Conservation (phyloP, 2,113 vertebrate genomes). For the Archilochus colubris region DNA sequence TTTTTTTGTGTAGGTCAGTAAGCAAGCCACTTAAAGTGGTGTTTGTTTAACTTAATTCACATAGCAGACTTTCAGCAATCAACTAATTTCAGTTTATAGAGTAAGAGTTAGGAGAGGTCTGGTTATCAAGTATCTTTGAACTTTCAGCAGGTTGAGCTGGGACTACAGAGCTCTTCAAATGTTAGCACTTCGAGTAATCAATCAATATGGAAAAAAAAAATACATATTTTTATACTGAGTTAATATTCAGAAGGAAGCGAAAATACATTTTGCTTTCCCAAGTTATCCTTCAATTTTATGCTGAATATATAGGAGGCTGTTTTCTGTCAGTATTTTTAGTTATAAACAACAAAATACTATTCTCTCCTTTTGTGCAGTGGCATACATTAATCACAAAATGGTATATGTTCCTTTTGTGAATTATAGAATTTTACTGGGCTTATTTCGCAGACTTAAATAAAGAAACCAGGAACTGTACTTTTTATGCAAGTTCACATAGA, state of each 20-base stretch:
- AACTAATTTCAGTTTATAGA: constrained; percentile 36
- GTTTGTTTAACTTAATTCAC: constrained; percentile 51
- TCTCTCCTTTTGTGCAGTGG: not conserved
- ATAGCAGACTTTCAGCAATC: constrained; percentile 38
- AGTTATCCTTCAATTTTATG: not conserved
- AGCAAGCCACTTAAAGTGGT: constrained; percentile 27
- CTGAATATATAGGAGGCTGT: not conserved
- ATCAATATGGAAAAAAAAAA: not conserved
- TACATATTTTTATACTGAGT: not conserved
- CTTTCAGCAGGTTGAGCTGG: not conserved
- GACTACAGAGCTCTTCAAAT: not conserved
- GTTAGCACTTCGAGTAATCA: not conserved
- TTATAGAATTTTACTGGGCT: not conserved
- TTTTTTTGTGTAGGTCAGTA: constrained; percentile 21
- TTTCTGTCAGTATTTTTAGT: not conserved
- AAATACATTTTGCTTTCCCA: not conserved
- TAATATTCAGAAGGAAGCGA: not conserved
- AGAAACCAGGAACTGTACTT: not conserved
- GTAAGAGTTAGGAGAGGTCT: not conserved
- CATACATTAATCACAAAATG: not conserved
- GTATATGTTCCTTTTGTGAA: not conserved
- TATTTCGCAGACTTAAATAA: not conserved
- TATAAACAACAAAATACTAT: not conserved
- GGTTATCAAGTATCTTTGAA: not conserved
- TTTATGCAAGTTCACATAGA: not conserved